phyloP scores from a whole-genome alignment of 1,140 invertebrate species.

The Dermatophagoides farinae region DNA sequence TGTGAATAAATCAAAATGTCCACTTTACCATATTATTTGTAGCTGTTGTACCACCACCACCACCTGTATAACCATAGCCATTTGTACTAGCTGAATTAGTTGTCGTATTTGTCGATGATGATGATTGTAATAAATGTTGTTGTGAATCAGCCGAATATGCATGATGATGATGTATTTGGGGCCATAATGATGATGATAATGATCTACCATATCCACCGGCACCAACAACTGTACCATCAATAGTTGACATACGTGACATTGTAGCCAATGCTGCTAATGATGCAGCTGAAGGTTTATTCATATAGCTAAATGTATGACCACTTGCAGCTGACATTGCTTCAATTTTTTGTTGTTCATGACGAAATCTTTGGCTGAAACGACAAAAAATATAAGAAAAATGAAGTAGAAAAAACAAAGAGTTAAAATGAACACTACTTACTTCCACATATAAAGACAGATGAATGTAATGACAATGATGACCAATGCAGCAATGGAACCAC shows the following conservation, averaged over 20 bases:
- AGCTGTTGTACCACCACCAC: too few relatives aligned
- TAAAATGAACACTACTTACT: constrained; percentile 31
- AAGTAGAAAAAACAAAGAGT: neutral
- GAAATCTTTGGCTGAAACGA: constrained; percentile 51
- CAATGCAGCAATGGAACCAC: constrained; percentile 61
- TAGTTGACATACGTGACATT: constrained; percentile 36
- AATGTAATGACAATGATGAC: constrained; percentile 67
- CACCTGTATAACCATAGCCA: neutral
- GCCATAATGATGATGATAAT: too few relatives aligned
- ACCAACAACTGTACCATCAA: constrained; percentile 32
- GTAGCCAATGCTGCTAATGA: constrained; percentile 34
- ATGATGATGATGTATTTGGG: too few relatives aligned
- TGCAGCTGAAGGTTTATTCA: constrained; percentile 26
- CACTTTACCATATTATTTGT: too few relatives aligned
- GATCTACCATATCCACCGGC: neutral
- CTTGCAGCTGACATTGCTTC: constrained; percentile 31
- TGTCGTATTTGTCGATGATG: neutral
- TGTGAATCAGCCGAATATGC: neutral
- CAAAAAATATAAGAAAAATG: neutral
- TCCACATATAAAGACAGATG: constrained; percentile 71
- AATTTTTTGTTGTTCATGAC: constrained; percentile 50
- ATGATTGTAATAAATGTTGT: neutral
- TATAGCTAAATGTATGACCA: constrained; percentile 24
- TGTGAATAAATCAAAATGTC: too few relatives aligned
- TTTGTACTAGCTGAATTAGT: neutral